Evolutionary conservation across 2,113 vertebrate genomes (phyloP), one percentile per base, ranked within the genome.

Genomic region (Egretta garzetta): DNA sequence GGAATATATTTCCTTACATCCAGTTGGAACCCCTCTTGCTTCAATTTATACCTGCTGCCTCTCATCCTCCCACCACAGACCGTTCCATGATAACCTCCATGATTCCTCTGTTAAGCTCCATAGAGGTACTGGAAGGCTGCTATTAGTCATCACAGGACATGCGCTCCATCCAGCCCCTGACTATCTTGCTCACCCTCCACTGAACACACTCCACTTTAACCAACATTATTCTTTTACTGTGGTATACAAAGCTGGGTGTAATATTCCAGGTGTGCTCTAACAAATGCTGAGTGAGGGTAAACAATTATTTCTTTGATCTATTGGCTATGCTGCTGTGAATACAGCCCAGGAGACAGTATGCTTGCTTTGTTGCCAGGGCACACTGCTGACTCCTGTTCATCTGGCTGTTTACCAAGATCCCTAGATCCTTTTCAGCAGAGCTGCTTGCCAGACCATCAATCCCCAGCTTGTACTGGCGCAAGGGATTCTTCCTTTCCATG

Each of bases 401-500:
- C 26, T 82, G 77, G 33, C 11, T 76, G 9, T 50, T 60, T 73
- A 27, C 23, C 10, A 15, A 19, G 12, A 30, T 45, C 8, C 7
- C 17, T 10, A 39, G 53, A 62, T 56, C 10, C 9, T 88, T 62
- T 67, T 17, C 35, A 67, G 24, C 20, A 79, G 32, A 62, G 16
- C 8, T 73, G 4, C 20, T 56, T 55, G 6, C 23, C 47, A 72
- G 16, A 5, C 21, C 45, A 17, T 59, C 27, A 39, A 4, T 39
- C 6, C 8, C 6, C 23, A 82, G 23, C 23, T 8, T 67, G 12
- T 55, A 15, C 8, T 41, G 12, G 6, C 58, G 18, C 12, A 66
- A 59, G 17, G 3, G 4, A 10, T 58, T 39, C 26, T 53, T 74
- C 20, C 35, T 68, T 45, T 50, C 14, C n/a, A 33, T 0, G 0